A percentile compares a stretch with the other conserved stretches of the same genome.
Conservation (phyloP, 2,888 invertebrate genomes). For the Drosophila paramelanica region DNA sequence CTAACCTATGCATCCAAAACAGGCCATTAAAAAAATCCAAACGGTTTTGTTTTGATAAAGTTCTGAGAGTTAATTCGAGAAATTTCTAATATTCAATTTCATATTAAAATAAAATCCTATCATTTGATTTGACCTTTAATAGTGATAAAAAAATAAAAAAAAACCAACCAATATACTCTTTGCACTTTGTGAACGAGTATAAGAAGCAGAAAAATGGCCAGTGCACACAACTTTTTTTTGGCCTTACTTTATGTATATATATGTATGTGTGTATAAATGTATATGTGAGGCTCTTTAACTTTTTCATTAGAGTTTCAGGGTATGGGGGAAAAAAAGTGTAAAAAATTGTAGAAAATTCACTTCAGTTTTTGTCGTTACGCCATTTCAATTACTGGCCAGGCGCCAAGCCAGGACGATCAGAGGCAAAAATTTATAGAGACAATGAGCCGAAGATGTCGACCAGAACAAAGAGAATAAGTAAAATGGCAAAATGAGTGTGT, state of each 20-base stretch:
- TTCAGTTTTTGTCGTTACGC: conserved; percentile 79
- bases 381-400: conserved; percentile 80
- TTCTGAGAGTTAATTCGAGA: no score
- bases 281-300: conserved; percentile 64
- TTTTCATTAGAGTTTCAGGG: conserved; percentile 59
- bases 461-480: conserved; percentile 74
- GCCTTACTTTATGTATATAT: conserved; percentile 3
- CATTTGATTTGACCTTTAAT: no score
- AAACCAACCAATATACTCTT: no score
- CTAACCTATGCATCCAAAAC: no score
- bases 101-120: no score
- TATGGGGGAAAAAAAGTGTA: conserved; percentile 15
- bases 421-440: conserved; percentile 75
- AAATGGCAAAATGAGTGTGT: conserved; percentile 51
- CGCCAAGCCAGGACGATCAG: conserved; percentile 72
- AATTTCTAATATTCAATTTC: no score
- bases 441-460: conserved; percentile 51
- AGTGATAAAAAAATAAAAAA: neutral
- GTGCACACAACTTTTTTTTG: conserved; percentile 36
- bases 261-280: neutral
- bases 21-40: no score
- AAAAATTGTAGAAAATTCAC: conserved; percentile 52
- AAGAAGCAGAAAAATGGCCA: no score
- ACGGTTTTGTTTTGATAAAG: no score
- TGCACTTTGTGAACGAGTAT: no score